phyloP scores from a whole-genome alignment of 1,140 invertebrate genomes.

The Streblospio benedicti region DNA sequence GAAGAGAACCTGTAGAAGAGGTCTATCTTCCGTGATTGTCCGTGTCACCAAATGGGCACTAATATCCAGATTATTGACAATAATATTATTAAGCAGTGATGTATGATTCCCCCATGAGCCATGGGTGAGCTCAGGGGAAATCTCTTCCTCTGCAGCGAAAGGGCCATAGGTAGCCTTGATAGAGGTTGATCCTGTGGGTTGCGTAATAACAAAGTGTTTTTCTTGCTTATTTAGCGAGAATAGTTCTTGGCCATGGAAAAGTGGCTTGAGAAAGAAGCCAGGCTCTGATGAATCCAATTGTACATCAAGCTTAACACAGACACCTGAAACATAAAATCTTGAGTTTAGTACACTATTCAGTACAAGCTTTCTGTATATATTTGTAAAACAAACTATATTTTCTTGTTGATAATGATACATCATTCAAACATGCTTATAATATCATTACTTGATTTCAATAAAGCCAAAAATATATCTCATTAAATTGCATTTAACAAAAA shows the following conservation, averaged over 20 bases:
- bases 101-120: conserved; percentile 1
- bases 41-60: conserved; percentile 78
- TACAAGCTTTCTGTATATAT: too few relatives aligned
- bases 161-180: conserved; percentile 81
- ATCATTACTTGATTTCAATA: too few relatives aligned
- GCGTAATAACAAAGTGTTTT: conserved; percentile 33
- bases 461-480: too few relatives aligned
- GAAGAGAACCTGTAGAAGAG: conserved; percentile 77
- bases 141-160: conserved; percentile 84
- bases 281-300: neutral
- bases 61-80: conserved; percentile 65
- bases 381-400: too few relatives aligned
- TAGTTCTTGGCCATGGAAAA: neutral
- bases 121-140: conserved; percentile 62
- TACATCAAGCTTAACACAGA: neutral
- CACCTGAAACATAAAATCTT: too few relatives aligned
- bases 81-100: conserved; percentile 4
- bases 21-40: conserved; percentile 73
- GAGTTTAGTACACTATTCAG: too few relatives aligned
- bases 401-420: too few relatives aligned
- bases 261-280: conserved; percentile 15
- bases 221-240: conserved; percentile 6
- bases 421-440: too few relatives aligned
- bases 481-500: too few relatives aligned
- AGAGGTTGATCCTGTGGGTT: conserved; percentile 69